A percentile compares a stretch with the other conserved stretches of the same genome.
Evolutionary conservation across 1,140 invertebrate species (phyloP).

Genomic region (Popillia japonica): DNA sequence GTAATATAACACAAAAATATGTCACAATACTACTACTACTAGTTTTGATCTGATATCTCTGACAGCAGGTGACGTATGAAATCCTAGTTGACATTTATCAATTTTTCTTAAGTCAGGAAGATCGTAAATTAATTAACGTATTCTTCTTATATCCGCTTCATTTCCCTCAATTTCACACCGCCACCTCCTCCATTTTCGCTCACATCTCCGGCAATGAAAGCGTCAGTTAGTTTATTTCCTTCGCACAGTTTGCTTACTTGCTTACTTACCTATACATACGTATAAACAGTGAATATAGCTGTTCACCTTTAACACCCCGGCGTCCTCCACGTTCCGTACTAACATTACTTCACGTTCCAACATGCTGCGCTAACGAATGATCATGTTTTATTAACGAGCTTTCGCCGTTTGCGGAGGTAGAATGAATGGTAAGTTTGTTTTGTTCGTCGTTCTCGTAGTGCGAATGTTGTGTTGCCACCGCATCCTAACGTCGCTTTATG

Average conservation of each 20-base stretch:
- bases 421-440: constrained; percentile 19
- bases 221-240: not conserved
- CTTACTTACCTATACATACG: not conserved
- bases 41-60: too few relatives aligned
- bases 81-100: too few relatives aligned
- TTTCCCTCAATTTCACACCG: too few relatives aligned
- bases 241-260: not conserved
- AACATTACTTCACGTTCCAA: not conserved
- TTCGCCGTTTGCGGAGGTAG: not conserved
- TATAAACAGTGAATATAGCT: not conserved
- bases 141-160: too few relatives aligned
- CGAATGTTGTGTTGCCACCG: not conserved
- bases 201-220: too few relatives aligned
- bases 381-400: constrained; percentile 27
- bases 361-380: not conserved
- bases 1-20: not conserved
- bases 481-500: not conserved
- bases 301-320: not conserved
- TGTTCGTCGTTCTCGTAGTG: not conserved
- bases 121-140: too few relatives aligned
- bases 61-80: too few relatives aligned
- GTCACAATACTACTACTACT: too few relatives aligned
- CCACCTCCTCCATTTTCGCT: too few relatives aligned
- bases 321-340: not conserved
- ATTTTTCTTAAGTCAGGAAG: too few relatives aligned